phyloP scores from a whole-genome alignment of 2,888 invertebrate genomes.

The Nemapogon koenigi region DNA sequence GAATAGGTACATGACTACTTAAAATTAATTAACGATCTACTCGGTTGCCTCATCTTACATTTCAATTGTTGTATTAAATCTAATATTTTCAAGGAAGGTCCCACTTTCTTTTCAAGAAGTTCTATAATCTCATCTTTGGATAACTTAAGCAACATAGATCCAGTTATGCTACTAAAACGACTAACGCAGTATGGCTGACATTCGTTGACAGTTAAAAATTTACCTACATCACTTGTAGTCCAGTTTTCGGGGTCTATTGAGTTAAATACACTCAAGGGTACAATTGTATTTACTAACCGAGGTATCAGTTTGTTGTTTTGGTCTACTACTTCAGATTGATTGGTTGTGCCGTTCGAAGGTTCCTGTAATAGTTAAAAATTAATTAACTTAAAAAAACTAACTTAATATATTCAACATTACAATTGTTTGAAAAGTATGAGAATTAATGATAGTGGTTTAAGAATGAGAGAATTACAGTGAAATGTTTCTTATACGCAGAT shows the following conservation, averaged over 20 bases:
- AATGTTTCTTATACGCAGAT: too few relatives aligned
- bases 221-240: conserved; percentile 84
- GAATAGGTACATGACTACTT: conserved; percentile 19
- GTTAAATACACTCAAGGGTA: conserved; percentile 55
- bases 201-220: conserved; percentile 90
- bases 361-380: too few relatives aligned
- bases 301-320: conserved; percentile 70
- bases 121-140: conserved; percentile 91
- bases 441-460: too few relatives aligned
- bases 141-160: conserved; percentile 78
- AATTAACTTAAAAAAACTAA: too few relatives aligned
- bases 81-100: conserved; percentile 91
- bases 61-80: conserved; percentile 92
- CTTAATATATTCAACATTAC: too few relatives aligned
- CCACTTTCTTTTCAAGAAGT: conserved; percentile 91
- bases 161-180: conserved; percentile 77
- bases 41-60: conserved; percentile 80
- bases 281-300: conserved; percentile 64
- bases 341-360: too few relatives aligned
- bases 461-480: too few relatives aligned
- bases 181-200: conserved; percentile 75
- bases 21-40: conserved; percentile 40
- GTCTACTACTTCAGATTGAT: too few relatives aligned
- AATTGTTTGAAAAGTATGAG: too few relatives aligned
- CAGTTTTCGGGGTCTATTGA: conserved; percentile 66